Base-by-base conservation (phyloP, 2,888 invertebrate genomes). In the Mayetiola destructor region DNA sequence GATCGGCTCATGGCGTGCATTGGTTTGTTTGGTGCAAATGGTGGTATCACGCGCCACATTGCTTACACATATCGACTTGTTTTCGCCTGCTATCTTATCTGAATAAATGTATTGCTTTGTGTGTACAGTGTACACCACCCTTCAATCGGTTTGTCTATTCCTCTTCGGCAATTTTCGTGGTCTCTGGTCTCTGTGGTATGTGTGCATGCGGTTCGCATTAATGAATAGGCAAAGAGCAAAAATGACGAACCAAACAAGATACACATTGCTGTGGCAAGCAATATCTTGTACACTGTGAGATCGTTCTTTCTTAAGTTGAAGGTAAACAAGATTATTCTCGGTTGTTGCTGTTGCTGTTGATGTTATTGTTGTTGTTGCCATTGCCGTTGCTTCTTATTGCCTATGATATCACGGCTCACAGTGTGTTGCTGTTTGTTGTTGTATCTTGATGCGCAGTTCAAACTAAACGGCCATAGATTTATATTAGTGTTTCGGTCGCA, bases 21-120 rank as follows among this genome's bases (percentile, higher is more conserved):
- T n/a, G n/a, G n/a, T n/a, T n/a, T n/a, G n/a, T 48, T 48, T n/a
- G n/a, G 16, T 48, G 48, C 29, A 42, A 39, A 27, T 23, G 23
- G 10, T 12, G n/a, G 16, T 9, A 23, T 48, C 48, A 27, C 48
- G 27, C 48, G 29, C 27, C 48, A 27, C 27, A n/a, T n/a, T 4
- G n/a, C 37, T 4, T 4, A 37, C 14, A 48, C 48, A 23, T 27
- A 48, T 48, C 48, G 48, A 48, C 48, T 23, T n/a, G n/a, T n/a
- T 27, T 48, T 48, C 48, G 2, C 42, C 6, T n/a, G n/a, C 48
- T 48, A 48, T 48, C 48, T 48, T 48, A 48, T 48, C 48, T 27
- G n/a, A n/a, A n/a, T n/a, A 48, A 48, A 48, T 48, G 48, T 48
- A 48, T 48, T 27, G 48, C 48, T 48, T 48, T 48, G n/a, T n/a